phyloP scores from a whole-genome alignment of 2,113 vertebrate species.

The Mirza zaza region DNA sequence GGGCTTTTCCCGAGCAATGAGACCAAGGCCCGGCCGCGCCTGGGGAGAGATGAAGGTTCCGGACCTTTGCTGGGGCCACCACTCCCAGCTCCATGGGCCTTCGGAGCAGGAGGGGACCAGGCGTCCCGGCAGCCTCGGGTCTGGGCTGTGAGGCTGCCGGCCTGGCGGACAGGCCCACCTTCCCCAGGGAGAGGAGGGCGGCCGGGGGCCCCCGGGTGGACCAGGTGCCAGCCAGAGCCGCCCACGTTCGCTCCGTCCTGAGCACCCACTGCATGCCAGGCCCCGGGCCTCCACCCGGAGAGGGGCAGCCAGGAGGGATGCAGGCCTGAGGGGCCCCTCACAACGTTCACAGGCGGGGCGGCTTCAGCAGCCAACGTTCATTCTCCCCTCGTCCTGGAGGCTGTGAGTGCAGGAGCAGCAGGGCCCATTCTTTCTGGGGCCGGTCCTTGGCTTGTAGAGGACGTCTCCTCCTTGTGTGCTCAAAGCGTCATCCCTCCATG shows the following conservation, averaged over 20 bases:
- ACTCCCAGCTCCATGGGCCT: neutral
- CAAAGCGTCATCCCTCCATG: too few relatives aligned
- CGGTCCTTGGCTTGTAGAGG: too few relatives aligned
- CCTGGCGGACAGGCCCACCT: neutral
- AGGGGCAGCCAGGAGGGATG: neutral
- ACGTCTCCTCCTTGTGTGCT: too few relatives aligned
- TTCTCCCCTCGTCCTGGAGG: too few relatives aligned
- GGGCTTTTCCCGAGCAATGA: neutral
- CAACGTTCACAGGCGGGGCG: too few relatives aligned
- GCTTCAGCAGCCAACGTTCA: neutral
- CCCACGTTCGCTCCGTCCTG: neutral
- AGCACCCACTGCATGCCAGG: fast-evolving
- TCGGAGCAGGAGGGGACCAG: too few relatives aligned
- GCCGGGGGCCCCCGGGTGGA: too few relatives aligned
- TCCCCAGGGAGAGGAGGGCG: too few relatives aligned
- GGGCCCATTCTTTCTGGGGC: too few relatives aligned
- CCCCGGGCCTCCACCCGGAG: fast-evolving
- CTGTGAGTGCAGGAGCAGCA: too few relatives aligned
- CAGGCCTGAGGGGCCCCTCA: neutral
- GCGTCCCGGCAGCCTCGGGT: too few relatives aligned
- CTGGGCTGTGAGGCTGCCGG: too few relatives aligned
- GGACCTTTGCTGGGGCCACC: neutral
- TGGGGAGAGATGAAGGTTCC: neutral
- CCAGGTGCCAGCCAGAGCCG: fast-evolving
- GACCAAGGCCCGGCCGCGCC: neutral